phyloP scores from a whole-genome alignment of 2,888 invertebrate species.

The Trichogramma evanescens region DNA sequence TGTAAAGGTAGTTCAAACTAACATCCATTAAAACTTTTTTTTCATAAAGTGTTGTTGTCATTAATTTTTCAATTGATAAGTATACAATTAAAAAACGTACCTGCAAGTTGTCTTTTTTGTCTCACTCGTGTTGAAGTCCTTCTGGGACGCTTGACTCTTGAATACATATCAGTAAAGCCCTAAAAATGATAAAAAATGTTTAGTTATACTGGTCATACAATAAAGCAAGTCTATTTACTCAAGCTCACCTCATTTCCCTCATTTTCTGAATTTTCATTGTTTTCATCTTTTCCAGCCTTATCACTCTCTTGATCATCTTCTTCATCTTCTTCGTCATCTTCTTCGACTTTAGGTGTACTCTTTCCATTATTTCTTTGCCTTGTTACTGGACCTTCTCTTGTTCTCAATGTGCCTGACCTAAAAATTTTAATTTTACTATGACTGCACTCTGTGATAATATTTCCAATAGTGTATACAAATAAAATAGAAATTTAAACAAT shows the following conservation, averaged over 20 bases:
- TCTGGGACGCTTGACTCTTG: constrained; percentile 52
- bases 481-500: background rate
- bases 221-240: background rate
- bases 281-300: constrained; percentile 40
- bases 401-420: constrained; percentile 36
- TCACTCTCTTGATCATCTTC: constrained; percentile 39
- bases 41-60: background rate
- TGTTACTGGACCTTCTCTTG: constrained; percentile 42
- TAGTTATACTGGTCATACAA: background rate
- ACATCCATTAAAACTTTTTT: background rate
- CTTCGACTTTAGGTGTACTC: constrained; percentile 37
- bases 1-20: background rate
- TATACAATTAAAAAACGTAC: constrained; percentile 31
- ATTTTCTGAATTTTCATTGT: constrained; percentile 44
- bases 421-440: constrained; percentile 32
- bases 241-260: constrained; percentile 30
- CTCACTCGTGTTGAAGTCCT: constrained; percentile 41
- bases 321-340: constrained; percentile 36
- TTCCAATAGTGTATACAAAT: background rate
- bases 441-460: constrained; percentile 1
- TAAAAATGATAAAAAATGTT: constrained; percentile 21
- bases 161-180: constrained; percentile 53
- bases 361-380: constrained; percentile 36
- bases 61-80: too few relatives aligned
- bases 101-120: constrained; percentile 40